A percentile compares a stretch with the other conserved stretches of the same genome.
Evolutionary conservation across 1,140 invertebrate species (phyloP).

Genomic region (Trinorchestia longiramus): DNA sequence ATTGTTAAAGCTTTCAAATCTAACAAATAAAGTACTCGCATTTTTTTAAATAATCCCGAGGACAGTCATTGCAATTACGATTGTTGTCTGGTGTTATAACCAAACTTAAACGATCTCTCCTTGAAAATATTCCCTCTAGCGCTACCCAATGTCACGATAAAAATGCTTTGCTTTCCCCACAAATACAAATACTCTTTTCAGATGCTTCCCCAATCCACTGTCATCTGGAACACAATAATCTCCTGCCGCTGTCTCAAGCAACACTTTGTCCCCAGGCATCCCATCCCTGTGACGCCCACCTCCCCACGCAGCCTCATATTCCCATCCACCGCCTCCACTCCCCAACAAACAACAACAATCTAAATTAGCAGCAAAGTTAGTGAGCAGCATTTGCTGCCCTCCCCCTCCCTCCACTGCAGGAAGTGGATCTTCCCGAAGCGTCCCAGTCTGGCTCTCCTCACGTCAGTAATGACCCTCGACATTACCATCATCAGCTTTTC

Average conservation of each 20-base stretch:
- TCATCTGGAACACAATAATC: background rate
- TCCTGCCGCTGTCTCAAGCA: background rate
- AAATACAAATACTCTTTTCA: background rate
- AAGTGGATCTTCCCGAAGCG: background rate
- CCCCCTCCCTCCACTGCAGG: background rate
- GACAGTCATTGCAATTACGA: no score
- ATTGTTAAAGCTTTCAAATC: no score
- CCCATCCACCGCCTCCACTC: background rate
- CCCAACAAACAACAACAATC: background rate
- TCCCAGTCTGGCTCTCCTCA: background rate
- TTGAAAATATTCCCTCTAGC: no score
- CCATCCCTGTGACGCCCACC: background rate
- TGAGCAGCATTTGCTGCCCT: background rate
- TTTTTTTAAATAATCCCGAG: no score
- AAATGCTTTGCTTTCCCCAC: background rate
- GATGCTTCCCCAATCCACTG: background rate
- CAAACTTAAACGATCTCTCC: no score
- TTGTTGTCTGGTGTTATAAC: no score
- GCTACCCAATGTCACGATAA: no score
- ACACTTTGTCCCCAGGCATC: background rate
- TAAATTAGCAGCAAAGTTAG: background rate
- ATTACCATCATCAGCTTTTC: background rate
- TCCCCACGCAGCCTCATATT: background rate
- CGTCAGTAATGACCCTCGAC: background rate
- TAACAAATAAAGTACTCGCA: no score